Evolutionary conservation across 2,888 invertebrate genomes (phyloP), one percentile per base, ranked within the genome.

Genomic region (Embidobia sp.): DNA sequence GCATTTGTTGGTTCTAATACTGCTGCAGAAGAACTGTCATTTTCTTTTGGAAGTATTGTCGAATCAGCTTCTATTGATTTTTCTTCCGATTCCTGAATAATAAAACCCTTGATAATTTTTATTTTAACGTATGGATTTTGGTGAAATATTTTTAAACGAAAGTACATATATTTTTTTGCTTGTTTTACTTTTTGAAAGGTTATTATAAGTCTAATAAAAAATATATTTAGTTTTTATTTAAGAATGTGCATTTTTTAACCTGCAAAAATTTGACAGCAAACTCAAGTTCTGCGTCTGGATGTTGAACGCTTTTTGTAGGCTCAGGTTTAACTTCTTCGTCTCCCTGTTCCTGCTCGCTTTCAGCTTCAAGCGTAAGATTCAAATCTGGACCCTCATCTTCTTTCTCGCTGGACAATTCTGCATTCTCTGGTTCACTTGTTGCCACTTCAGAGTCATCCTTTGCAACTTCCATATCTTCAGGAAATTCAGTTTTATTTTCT

Each of bases 221-320:
- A n/a, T n/a, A n/a, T n/a, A n/a, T n/a, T n/a, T n/a, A n/a, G n/a
- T n/a, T n/a, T n/a, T n/a, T n/a, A n/a, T n/a, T n/a, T n/a, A n/a
- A n/a, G n/a, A n/a, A n/a, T n/a, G n/a, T n/a, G n/a, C n/a, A n/a
- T n/a, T n/a, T n/a, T n/a, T n/a, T n/a, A n/a, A 67, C 76, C 57
- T 76, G 88, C 15, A 89, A 79, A 61, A 87, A 89, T 64, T 89
- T 89, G 0, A 89, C 88, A 8, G 89, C 88, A 10, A 85, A 86
- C 70, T 89, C 88, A 6, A 89, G 77, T 53, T 89, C 88, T 2
- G 86, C 86, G 55, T 67, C 51, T 11, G 11, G 7, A 6, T n/a
- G 19, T 15, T 40, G 27, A 10, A 4, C 10, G 83, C 82, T 16
- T 83, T 81, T 2, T n/a, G n/a, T 22, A 6, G 6, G 3, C 6